These are phyloP conservation scores for Balaeniceps rex DNA, from an alignment of 2,113 vertebrate genomes.

Conservation along the genomic window DNA sequence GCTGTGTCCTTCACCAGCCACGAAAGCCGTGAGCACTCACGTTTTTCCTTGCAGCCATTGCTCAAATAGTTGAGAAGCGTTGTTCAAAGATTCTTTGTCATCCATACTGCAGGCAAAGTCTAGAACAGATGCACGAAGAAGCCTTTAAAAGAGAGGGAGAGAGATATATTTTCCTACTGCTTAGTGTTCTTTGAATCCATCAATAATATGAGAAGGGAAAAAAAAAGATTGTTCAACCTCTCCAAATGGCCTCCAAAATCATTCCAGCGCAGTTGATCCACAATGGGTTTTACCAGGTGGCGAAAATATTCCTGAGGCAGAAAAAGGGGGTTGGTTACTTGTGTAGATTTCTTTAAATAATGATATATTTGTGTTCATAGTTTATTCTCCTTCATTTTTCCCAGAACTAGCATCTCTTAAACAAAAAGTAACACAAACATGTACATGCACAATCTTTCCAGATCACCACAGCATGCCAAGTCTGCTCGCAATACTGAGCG, in stretches of 20 bases:
- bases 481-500: not conserved
- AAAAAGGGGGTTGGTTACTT: not conserved
- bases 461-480: not conserved
- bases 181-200: not conserved
- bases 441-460: not conserved
- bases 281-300: slow-evolving; percentile 71
- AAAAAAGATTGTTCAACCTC: slow-evolving; percentile 36
- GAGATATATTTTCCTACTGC: not conserved
- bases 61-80: slow-evolving; percentile 75
- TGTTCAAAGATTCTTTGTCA: slow-evolving; percentile 67
- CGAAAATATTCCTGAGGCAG: slow-evolving; percentile 78
- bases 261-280: slow-evolving; percentile 71
- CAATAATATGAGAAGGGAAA: not conserved
- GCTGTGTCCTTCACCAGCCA: not conserved
- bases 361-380: not conserved
- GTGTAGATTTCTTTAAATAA: not conserved
- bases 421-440: not conserved
- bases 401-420: not conserved
- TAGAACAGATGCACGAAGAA: slow-evolving; percentile 84
- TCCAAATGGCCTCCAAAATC: slow-evolving; percentile 67
- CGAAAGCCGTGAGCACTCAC: slow-evolving; percentile 40
- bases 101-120: slow-evolving; percentile 85
- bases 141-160: slow-evolving; percentile 64
- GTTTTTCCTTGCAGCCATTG: slow-evolving; percentile 71
- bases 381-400: not conserved